Conservation (phyloP, 2,888 invertebrate genomes). For the Synanthedon tipuliformis region DNA sequence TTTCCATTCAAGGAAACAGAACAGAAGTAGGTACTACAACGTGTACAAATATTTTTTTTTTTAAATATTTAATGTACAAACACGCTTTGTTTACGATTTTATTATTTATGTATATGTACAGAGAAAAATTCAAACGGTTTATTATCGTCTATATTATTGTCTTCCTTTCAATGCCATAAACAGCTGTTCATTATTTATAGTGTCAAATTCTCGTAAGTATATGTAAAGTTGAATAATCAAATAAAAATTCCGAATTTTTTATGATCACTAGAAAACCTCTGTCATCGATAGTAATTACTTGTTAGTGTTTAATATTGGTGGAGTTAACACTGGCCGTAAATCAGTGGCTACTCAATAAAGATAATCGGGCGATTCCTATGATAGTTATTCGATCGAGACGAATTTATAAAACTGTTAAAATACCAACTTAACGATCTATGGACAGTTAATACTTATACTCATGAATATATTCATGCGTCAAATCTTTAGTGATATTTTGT, state of each 20-base stretch:
- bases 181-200: too few species aligned
- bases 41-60: too few species aligned
- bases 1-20: too few species aligned
- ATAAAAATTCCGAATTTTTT: background rate
- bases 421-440: constrained; percentile 42
- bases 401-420: constrained; percentile 48
- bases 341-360: constrained; percentile 35
- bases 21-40: too few species aligned
- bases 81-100: too few species aligned
- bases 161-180: too few species aligned
- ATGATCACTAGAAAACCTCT: constrained; percentile 2
- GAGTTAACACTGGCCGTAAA: constrained; percentile 44
- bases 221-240: too few species aligned
- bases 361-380: constrained; percentile 50
- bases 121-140: too few species aligned
- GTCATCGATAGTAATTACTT: constrained; percentile 23
- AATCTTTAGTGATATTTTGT: constrained; percentile 3
- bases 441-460: constrained; percentile 37
- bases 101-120: too few species aligned
- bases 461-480: constrained; percentile 46
- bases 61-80: too few species aligned
- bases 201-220: too few species aligned
- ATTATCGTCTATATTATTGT: too few species aligned
- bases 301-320: constrained; percentile 18
- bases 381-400: constrained; percentile 30